A percentile compares a stretch with the other conserved stretches of the same genome.
phyloP scores from a whole-genome alignment of 2,888 invertebrate species.

The Microctonus aethiopoides region DNA sequence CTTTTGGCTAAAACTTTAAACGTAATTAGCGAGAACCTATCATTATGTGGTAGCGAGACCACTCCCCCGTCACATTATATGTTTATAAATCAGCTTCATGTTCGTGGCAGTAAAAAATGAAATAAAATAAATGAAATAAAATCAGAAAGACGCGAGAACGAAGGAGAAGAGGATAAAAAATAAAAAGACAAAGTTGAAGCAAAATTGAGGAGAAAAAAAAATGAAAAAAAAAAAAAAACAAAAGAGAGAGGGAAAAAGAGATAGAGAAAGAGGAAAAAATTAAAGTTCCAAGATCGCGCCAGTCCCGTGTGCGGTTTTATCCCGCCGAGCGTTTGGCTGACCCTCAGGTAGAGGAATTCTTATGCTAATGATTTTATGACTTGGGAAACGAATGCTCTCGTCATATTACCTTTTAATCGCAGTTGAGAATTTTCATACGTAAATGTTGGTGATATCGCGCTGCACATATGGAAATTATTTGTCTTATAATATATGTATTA shows the following conservation, averaged over 20 bases:
- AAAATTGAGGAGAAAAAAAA: constrained; percentile 7
- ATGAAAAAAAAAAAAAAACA: constrained; percentile 25
- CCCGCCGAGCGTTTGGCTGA: constrained; percentile 29
- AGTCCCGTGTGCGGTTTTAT: constrained; percentile 30
- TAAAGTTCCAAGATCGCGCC: constrained; percentile 27
- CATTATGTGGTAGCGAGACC: constrained; percentile 68
- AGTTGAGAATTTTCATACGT: constrained; percentile 57
- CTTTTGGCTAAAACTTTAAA: constrained; percentile 53
- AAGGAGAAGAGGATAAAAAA: constrained; percentile 36
- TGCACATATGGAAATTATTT: constrained; percentile 50
- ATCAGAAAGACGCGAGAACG: constrained; percentile 34
- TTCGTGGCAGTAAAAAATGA: constrained; percentile 53
- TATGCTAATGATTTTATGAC: constrained; percentile 68
- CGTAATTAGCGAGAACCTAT: constrained; percentile 67
- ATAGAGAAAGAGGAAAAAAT: constrained; percentile 26
- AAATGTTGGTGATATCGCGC: constrained; percentile 12
- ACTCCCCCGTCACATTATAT: constrained; percentile 68
- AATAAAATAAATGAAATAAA: constrained; percentile 42
- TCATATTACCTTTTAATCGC: constrained; percentile 66
- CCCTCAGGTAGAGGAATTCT: constrained; percentile 66
- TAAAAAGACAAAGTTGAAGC: neutral
- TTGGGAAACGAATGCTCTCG: constrained; percentile 67
- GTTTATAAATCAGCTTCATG: constrained; percentile 65
- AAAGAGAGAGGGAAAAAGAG: constrained; percentile 33
- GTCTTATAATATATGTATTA: too few species aligned